phyloP scores from a whole-genome alignment of 2,888 invertebrate species.

The Microplitis deprimator region DNA sequence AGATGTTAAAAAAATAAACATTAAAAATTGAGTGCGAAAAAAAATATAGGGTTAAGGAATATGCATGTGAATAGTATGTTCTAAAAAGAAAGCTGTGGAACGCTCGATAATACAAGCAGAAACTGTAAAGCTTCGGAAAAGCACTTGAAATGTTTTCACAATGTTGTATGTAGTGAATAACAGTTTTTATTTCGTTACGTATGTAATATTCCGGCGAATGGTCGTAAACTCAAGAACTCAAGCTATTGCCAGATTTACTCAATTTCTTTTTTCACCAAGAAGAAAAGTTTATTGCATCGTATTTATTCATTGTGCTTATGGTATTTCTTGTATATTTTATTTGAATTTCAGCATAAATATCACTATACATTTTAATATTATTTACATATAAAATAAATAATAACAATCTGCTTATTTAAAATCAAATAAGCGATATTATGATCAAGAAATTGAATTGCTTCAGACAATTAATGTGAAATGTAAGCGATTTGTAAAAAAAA shows the following conservation, averaged over 20 bases:
- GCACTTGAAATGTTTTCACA: slow-evolving; percentile 36
- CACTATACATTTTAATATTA: neutral
- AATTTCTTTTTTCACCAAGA: neutral
- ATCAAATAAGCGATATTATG: neutral
- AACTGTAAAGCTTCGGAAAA: slow-evolving; percentile 16
- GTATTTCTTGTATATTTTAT: neutral
- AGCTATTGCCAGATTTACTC: slow-evolving; percentile 20
- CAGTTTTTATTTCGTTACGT: slow-evolving; percentile 35
- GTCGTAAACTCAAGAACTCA: slow-evolving; percentile 35
- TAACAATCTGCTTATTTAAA: neutral
- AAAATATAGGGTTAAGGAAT: neutral
- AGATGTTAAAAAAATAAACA: neutral
- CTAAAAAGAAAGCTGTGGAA: slow-evolving; percentile 34
- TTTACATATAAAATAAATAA: neutral
- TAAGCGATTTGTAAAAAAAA: neutral
- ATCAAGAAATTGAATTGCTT: neutral
- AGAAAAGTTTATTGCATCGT: neutral
- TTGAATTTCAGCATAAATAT: neutral
- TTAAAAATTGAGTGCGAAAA: neutral
- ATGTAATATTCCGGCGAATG: slow-evolving; percentile 21
- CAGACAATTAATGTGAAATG: neutral
- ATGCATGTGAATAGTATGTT: neutral
- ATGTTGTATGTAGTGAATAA: slow-evolving; percentile 28
- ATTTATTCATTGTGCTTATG: neutral
- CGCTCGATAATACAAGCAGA: slow-evolving; percentile 3